phyloP scores from a whole-genome alignment of 2,797 vertebrate genomes.

The Aldrovandia affinis region DNA sequence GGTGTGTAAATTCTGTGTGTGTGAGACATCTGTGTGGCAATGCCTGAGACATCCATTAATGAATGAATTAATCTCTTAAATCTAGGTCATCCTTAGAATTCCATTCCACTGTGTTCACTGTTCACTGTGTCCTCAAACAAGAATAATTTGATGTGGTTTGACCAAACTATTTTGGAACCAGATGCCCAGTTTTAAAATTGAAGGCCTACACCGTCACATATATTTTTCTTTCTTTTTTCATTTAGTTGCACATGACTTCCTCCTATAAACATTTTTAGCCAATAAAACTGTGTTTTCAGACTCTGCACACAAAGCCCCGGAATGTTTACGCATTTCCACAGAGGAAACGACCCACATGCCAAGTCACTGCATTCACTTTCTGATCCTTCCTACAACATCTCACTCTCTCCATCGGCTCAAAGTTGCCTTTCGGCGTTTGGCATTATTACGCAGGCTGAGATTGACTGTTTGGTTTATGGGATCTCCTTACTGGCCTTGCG shows the following conservation, averaged over 20 bases:
- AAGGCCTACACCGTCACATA: neutral
- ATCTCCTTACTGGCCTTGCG: neutral
- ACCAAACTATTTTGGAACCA: neutral
- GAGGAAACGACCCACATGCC: slow-evolving; percentile 13
- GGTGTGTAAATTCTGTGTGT: neutral
- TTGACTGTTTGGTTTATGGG: neutral
- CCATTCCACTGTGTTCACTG: neutral
- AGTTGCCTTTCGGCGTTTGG: neutral
- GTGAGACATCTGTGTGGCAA: neutral
- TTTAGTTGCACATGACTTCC: neutral
- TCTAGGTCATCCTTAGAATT: neutral
- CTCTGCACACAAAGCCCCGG: slow-evolving; percentile 8
- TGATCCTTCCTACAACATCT: neutral
- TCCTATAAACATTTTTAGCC: slow-evolving; percentile 3
- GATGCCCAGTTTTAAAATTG: too few species aligned
- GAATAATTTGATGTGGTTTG: neutral
- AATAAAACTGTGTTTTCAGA: neutral
- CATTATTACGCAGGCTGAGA: neutral
- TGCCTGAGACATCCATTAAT: neutral
- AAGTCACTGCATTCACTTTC: slow-evolving; percentile 4
- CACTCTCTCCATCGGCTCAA: neutral
- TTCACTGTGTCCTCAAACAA: neutral
- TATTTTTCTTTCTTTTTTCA: neutral
- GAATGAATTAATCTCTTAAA: neutral
- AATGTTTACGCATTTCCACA: slow-evolving; percentile 21